Percentiles rank a stretch among this genome's conserved stretches.
Evolutionary conservation across 2,888 invertebrate species (phyloP).

Genomic region (Noctua comes): DNA sequence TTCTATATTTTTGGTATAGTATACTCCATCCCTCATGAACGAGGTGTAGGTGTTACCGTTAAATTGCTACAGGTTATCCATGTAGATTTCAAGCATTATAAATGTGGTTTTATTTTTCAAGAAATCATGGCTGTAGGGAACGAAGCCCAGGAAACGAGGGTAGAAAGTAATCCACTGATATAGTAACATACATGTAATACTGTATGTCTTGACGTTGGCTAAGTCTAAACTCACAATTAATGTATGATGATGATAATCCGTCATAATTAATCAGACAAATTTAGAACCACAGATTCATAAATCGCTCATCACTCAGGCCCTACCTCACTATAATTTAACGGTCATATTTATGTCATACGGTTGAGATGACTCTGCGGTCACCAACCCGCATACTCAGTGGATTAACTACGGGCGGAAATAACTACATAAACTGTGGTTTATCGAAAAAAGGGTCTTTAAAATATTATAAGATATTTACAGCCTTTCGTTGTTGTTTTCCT

Average conservation of each 20-base stretch:
- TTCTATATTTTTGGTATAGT: neutral
- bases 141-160: neutral
- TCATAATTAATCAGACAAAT: constrained; percentile 46
- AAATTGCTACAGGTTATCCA: neutral
- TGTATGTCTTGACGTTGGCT: constrained; percentile 15
- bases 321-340: constrained; percentile 37
- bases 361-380: constrained; percentile 32
- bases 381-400: constrained; percentile 29
- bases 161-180: neutral
- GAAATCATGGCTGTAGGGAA: neutral
- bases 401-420: neutral
- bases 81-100: neutral
- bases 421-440: constrained; percentile 16
- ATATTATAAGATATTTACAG: constrained; percentile 1
- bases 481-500: neutral
- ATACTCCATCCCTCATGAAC: neutral
- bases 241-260: constrained; percentile 22
- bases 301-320: constrained; percentile 17
- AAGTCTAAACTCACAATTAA: constrained; percentile 23
- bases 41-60: too few species aligned
- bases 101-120: too few species aligned
- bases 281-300: constrained; percentile 32
- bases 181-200: neutral
- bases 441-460: neutral
- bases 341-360: constrained; percentile 32